Percentiles rank a stretch among this genome's conserved stretches.
Conservation (phyloP, 2,113 vertebrate species). For the Hemicordylus capensis region DNA sequence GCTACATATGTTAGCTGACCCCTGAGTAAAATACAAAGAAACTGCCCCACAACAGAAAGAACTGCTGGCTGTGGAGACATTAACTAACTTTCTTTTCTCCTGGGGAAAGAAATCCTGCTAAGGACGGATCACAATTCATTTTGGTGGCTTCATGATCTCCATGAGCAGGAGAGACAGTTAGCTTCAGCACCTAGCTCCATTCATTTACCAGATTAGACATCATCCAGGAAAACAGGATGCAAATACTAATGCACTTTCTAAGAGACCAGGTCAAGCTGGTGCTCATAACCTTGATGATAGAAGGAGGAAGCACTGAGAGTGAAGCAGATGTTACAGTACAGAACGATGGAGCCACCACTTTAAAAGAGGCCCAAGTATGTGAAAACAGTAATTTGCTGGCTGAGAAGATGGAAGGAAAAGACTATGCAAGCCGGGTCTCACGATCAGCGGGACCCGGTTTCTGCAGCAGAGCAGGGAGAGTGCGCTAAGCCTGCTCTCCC, state of each 20-base stretch:
- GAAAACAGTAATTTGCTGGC: neutral
- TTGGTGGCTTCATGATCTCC: neutral
- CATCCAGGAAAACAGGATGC: neutral
- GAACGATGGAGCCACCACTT: neutral
- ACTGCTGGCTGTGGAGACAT: neutral
- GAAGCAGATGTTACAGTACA: neutral
- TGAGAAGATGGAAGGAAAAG: neutral
- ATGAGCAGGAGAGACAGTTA: neutral
- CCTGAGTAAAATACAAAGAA: neutral
- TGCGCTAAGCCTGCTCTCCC: no score
- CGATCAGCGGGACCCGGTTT: no score
- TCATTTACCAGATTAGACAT: neutral
- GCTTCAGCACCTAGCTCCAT: neutral
- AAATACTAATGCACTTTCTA: neutral
- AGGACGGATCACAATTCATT: neutral
- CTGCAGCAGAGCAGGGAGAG: no score
- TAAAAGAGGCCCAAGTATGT: neutral
- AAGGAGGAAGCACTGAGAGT: neutral
- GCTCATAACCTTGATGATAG: neutral
- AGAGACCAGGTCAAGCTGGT: neutral
- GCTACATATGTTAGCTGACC: neutral
- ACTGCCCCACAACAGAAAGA: neutral
- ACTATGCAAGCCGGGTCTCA: no score
- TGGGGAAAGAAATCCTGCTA: neutral
- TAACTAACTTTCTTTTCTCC: neutral